A percentile compares a stretch with the other conserved stretches of the same genome.
Conservation (phyloP, 1,140 invertebrate genomes). For the Helicoverpa zea region DNA sequence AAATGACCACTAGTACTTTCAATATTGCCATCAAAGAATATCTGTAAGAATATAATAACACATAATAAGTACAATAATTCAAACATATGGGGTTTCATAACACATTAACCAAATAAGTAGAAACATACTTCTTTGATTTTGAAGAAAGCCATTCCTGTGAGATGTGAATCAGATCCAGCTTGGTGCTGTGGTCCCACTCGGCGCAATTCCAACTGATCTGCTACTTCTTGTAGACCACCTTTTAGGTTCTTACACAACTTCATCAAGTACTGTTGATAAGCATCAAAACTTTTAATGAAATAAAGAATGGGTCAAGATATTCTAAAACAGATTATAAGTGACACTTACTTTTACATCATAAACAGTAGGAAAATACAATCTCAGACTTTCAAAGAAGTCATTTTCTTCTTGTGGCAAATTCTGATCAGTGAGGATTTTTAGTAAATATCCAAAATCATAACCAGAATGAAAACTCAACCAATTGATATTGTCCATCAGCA, state of each 20-base stretch:
- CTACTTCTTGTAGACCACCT: slow-evolving; percentile 98
- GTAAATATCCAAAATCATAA: slow-evolving; percentile 99
- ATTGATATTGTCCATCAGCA: slow-evolving; percentile 97
- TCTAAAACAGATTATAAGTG: not conserved
- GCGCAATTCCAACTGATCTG: slow-evolving; percentile 95
- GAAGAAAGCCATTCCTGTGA: slow-evolving; percentile 99
- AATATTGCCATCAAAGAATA: slow-evolving; percentile 99
- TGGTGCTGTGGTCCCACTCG: slow-evolving; percentile 98
- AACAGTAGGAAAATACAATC: slow-evolving; percentile 98
- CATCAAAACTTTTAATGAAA: not conserved
- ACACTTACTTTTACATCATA: slow-evolving; percentile 97
- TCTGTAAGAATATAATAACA: slow-evolving; percentile 88
- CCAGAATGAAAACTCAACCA: slow-evolving; percentile 99
- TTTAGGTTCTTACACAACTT: slow-evolving; percentile 99
- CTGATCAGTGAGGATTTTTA: slow-evolving; percentile 96
- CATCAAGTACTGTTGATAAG: slow-evolving; percentile 95
- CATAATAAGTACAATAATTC: not conserved
- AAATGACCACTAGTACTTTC: slow-evolving; percentile 98
- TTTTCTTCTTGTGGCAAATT: slow-evolving; percentile 96
- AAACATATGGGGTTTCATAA: not conserved
- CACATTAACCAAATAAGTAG: not conserved
- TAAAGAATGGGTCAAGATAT: not conserved
- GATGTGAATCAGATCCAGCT: slow-evolving; percentile 98
- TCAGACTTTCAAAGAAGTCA: slow-evolving; percentile 97
- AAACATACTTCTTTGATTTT: slow-evolving; percentile 98